Evolutionary conservation across 1,140 invertebrate genomes (phyloP), one percentile per base, ranked within the genome.

Genomic region (Calephelis nemesis): DNA sequence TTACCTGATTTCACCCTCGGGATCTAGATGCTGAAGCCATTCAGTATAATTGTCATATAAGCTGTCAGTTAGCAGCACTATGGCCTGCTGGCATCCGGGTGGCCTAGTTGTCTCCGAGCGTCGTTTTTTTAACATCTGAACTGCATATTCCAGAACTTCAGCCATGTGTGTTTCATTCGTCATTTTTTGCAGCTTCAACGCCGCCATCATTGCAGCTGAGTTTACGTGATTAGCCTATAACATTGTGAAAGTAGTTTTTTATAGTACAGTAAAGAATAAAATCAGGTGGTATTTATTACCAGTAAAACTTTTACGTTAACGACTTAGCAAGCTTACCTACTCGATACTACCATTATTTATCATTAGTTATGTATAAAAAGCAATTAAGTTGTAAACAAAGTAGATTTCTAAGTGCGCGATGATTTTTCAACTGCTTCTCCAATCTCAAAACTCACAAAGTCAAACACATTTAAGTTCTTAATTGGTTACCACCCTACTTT

Each of bases 151-250:
- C 4, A 99, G 90, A 0, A 97, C 97, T 52, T 95, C 83, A 0
- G 95, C 95, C 88, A 98, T 98, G 83, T 97, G 96, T 1, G 98
- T 97, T 58, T 97, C 96, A 65, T 96, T 95, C 52, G 94, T 94
- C 3, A 96, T 96, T n/a, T 93, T 87, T 75, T 95, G 93, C 13
- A 94, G 87, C 11, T 91, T 88, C 75, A 97, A 94, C 1, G 94
- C 94, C 9, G 94, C 93, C 84, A 97, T 97, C 67, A 97, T 91
- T 69, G 96, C 94, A 7, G 96, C 91, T 12, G 97, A 93, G 82
- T 98, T 98, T 30, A 96, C 95, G 68, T 96, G 92, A 79, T 96
- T 98, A 0, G 97, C 97, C 93, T 97, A 85, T 7, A 30, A 67
- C 11, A 12, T 47, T 62, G 19, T 48, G 11, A 0, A 9, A 48